Percentiles rank a stretch among this genome's conserved stretches.
These are phyloP conservation scores for Coelogynopora nodosa DNA, from an alignment of 2,888 invertebrate species.

Conservation along the genomic window DNA sequence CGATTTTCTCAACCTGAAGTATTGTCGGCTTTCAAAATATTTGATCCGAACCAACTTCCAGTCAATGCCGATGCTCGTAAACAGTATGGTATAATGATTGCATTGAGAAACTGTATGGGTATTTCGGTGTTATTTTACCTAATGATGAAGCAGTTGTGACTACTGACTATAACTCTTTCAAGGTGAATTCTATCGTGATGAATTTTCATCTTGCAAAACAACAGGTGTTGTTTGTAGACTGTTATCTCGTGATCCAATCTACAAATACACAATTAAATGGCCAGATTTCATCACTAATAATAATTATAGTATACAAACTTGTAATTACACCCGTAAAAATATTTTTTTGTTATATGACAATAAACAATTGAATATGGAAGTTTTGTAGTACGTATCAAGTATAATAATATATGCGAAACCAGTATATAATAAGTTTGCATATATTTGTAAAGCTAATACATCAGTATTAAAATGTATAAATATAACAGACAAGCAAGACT, in stretches of 20 bases:
- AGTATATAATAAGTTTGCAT: no score
- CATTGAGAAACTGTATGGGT: not conserved
- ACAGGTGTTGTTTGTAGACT: not conserved
- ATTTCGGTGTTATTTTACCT: not conserved
- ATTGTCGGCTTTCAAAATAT: not conserved
- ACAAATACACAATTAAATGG: not conserved
- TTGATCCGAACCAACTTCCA: not conserved
- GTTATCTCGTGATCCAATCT: not conserved
- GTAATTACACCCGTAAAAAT: no score
- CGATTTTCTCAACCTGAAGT: not conserved
- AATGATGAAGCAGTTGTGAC: not conserved
- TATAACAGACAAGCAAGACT: no score
- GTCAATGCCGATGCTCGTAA: not conserved
- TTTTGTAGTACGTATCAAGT: no score
- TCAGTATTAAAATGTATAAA: no score
- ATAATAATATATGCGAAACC: no score
- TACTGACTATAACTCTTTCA: not conserved
- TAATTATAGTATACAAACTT: no score
- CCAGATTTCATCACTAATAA: no score
- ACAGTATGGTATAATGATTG: not conserved
- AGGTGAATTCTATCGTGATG: not conserved
- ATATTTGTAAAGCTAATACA: no score
- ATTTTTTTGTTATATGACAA: no score
- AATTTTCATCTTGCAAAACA: not conserved
- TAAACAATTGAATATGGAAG: no score